phyloP scores from a whole-genome alignment of 2,888 invertebrate species.

The Cylloceria caligata region DNA sequence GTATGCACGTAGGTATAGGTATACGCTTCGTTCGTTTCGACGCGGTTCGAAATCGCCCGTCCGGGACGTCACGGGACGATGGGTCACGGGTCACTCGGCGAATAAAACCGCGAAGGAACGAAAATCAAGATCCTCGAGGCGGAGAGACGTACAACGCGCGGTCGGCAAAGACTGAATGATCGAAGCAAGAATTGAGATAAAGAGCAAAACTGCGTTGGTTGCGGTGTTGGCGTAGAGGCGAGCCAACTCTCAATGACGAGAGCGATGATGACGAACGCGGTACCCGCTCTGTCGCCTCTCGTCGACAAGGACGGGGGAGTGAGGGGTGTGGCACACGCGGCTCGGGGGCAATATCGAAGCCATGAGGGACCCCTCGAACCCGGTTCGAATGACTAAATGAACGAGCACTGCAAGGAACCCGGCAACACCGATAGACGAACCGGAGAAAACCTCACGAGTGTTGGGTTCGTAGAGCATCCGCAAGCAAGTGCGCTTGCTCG shows the following conservation, averaged over 20 bases:
- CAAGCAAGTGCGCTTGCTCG: constrained; percentile 49
- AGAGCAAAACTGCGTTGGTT: constrained; percentile 7
- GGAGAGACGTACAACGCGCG: neutral
- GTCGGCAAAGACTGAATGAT: neutral
- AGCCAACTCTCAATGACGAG: constrained; percentile 68
- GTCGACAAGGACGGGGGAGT: constrained; percentile 45
- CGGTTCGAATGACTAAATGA: constrained; percentile 65
- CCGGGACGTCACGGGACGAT: neutral
- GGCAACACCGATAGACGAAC: constrained; percentile 28
- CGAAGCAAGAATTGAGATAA: constrained; percentile 3
- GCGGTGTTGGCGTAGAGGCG: constrained; percentile 57
- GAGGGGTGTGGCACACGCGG: constrained; percentile 50
- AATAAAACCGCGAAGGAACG: neutral
- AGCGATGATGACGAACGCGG: constrained; percentile 64
- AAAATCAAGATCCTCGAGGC: neutral
- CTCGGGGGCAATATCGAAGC: constrained; percentile 26
- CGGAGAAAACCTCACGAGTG: constrained; percentile 42
- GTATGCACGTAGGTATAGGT: neutral
- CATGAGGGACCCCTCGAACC: constrained; percentile 60
- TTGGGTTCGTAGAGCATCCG: constrained; percentile 35
- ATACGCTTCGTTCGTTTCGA: neutral
- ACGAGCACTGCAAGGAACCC: constrained; percentile 49
- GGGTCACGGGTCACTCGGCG: constrained; percentile 21
- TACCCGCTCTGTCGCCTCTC: constrained; percentile 59
- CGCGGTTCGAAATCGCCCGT: neutral